Percentiles rank a stretch among this genome's conserved stretches.
Conservation (phyloP, 2,888 invertebrate species). For the Podabrus alpinus region DNA sequence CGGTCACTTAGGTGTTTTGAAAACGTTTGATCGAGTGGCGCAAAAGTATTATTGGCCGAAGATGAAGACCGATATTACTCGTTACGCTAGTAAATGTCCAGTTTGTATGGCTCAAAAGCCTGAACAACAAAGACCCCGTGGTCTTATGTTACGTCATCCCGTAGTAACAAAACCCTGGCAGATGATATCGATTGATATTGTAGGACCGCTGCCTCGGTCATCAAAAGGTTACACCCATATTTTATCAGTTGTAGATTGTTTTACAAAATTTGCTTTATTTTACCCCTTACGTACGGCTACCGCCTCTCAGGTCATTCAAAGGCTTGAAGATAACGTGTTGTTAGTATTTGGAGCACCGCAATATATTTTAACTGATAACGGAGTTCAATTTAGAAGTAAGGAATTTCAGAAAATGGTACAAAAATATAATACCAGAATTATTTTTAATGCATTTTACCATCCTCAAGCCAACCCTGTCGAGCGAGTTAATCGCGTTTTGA, state of each 20-base stretch:
- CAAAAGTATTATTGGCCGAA: slow-evolving; percentile 39
- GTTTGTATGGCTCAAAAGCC: slow-evolving; percentile 35
- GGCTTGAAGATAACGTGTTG: too few species aligned
- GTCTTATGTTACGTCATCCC: slow-evolving; percentile 33
- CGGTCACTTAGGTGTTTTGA: too few species aligned
- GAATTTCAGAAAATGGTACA: too few species aligned
- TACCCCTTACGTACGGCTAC: too few species aligned
- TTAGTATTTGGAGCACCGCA: slow-evolving; percentile 25
- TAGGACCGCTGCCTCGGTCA: slow-evolving; percentile 33
- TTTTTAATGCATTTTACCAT: too few species aligned
- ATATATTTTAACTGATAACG: slow-evolving; percentile 23
- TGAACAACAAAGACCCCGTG: too few species aligned
- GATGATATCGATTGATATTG: slow-evolving; percentile 26
- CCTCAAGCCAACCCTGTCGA: too few species aligned
- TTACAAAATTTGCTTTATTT: too few species aligned
- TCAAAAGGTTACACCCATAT: slow-evolving; percentile 12
- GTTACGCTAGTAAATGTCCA: slow-evolving; percentile 34
- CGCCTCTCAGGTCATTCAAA: too few species aligned
- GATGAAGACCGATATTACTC: slow-evolving; percentile 32
- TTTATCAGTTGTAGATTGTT: too few species aligned
- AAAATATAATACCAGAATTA: too few species aligned
- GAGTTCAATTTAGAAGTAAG: slow-evolving; percentile 18
- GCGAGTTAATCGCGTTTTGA: too few species aligned
- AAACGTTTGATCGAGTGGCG: slow-evolving; percentile 9
- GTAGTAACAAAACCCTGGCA: slow-evolving; percentile 30